Evolutionary conservation across 2,113 vertebrate genomes (phyloP), one percentile per base, ranked within the genome.

Genomic region (Podarcis cretensis): DNA sequence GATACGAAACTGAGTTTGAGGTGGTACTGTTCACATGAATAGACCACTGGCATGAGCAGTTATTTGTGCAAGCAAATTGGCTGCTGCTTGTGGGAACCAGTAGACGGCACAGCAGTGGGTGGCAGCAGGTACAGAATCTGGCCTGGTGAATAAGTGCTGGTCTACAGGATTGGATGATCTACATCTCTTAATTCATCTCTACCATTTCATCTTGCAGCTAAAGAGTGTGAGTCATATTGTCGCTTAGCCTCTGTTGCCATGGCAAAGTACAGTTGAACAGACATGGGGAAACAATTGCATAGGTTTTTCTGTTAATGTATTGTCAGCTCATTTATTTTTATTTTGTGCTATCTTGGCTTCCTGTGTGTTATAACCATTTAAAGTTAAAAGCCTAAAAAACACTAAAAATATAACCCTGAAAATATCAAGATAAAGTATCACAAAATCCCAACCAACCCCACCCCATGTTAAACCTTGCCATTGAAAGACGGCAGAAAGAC

Each of bases 201-300:
- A 9, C 10, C 12, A 35, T 85, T 85, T 75, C n/a, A 18, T 59
- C n/a, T 75, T 74, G 48, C 59, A 10, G 71, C 54, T 85, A 75
- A 63, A 85, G n/a, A 59, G 48, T 85, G 71, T 85, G 83, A 85
- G 83, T 85, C 71, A 75, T 75, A 35, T 59, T 84, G 71, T 57
- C 74, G 30, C 21, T 84, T 16, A 63, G n/a, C 20, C 32, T 75
- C 83, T 85, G 83, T 85, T 85, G 71, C 69, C 48, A 85, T 85
- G 71, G 83, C 23, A 63, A 84, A 85, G 13, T 27, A 35, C 10
- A n/a, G 21, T 59, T n/a, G 48, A 74, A 75, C 16, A 75, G 48
- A 85, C 37, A 75, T 25, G 54, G 69, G 43, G 48, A 85, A 74
- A 85, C 68, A 74, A 85, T 74, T 59, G 69, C 69, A 85, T 27